Evolutionary conservation across 2,888 invertebrate genomes (phyloP), one percentile per base, ranked within the genome.

Genomic region (Beris morrisii): DNA sequence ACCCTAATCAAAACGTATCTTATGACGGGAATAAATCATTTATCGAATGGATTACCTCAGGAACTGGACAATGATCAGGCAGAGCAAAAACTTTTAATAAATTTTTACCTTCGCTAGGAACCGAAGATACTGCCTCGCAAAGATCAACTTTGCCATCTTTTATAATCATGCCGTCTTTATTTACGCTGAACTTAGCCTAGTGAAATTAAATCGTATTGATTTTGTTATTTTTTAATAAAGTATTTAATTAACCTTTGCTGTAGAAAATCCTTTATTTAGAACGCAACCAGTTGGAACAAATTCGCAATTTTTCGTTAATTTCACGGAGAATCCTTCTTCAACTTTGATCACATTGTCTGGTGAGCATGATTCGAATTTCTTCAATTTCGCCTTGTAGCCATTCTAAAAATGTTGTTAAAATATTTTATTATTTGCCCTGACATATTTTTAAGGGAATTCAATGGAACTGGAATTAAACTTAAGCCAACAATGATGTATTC

Each of bases 241-340:
- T 28, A 66, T 4, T 46, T 9, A 69, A 67, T 28, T 69, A 72
- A 79, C 79, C 69, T 74, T 69, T 5, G 82, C 81, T 2, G 79
- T 79, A 38, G 69, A 72, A 52, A 82, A 82, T 0, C 77, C 76
- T 72, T 82, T 82, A 22, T 78, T 78, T 2, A 69, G 71, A 2
- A 82, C 70, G 71, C 83, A 83, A 15, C 83, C 83, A 2, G 65
- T 69, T 4, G 81, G 77, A 5, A 82, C 72, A 4, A 83, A 52
- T 69, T 83, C 81, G 71, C 83, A 83, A 67, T 83, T 80, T 61
- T 81, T 80, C 46, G 76, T 79, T 44, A 80, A 68, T 66, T 75
- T 75, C 1, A 79, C 69, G 3, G 68, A 69, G 38, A 80, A 79
- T 12, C 74, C 75, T 0, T 74, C 70, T 46, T 77, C 77, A 9